Base-by-base conservation (phyloP, 2,888 invertebrate species). In the Dasypolia templi region DNA sequence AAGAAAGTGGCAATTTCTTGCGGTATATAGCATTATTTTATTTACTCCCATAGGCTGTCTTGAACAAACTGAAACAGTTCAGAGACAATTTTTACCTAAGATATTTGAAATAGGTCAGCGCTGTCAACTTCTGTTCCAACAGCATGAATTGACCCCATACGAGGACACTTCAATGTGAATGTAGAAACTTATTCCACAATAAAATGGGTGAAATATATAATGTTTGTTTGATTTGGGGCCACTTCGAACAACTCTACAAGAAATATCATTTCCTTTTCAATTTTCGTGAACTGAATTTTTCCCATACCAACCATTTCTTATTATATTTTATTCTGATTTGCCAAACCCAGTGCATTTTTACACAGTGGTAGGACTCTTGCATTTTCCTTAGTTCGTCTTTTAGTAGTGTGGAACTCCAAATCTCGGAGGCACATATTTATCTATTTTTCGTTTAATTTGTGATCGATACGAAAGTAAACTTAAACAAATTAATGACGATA, bases 191-290 rank as follows among this genome's bases (percentile, higher is more conserved):
- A 26, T 44, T 49, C 32, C 61, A 65, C 56, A 62, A 58, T 62
- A 79, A 69, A 69, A 74, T 62, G 56, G 26, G 32, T 46, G 32
- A 72, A 22, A 58, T 66, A 55, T n/a, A n/a, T 26, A 61, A 73
- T n/a, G 46, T 69, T 69, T 53, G 14, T 65, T 42, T 66, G 61
- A 65, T 79, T 68, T 83, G 61, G 32, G 42, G 55, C 44, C 44
- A 83, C 61, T 79, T 49, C 56, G 12, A 64, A 55, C 22, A 51
- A 55, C 58, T 58, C 42, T 26, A 59, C 39, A 39, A 63, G 55
- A 62, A 58, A 69, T 65, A 39, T 51, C 69, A 64, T 81, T 81
- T 81, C 55, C 55, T 69, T 65, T 75, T 64, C n/a, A 35, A 42
- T 49, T 58, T 70, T 51, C 39, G 51, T 53, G 77, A 61, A 61